Evolutionary conservation across 2,113 vertebrate genomes (phyloP), one percentile per base, ranked within the genome.

Genomic region (Serinus canaria): DNA sequence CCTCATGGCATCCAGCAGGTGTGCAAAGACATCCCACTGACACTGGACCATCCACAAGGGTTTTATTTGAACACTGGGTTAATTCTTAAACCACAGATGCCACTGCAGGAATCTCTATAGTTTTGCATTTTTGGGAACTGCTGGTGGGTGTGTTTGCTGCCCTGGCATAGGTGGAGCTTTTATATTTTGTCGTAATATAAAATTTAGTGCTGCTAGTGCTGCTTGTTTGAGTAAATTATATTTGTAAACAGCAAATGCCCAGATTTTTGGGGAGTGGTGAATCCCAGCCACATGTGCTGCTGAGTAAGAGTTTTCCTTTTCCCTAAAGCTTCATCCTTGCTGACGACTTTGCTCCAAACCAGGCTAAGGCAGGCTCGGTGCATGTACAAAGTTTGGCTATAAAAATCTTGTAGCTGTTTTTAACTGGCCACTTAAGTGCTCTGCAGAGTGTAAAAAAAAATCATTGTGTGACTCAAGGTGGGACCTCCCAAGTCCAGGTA

Each of bases 401-500:
- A 58, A 62, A 69, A 72, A 46, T 30, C 23, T n/a, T 49, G 10
- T 20, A 16, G 35, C 41, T 13, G 8, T 50, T 77, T 69, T 28
- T 2, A 24, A 50, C 20, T 56, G 43, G 21, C 23, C 15, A 2
- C 21, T 53, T 73, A 43, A 66, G 18, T 62, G 18, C 27, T 33
- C 5, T 53, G 4, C 3, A 7, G 13, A 11, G 13, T 18, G 37
- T 58, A 7, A 78, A 81, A 74, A 76, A 47, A 74, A 76, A 60
- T 0, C 1, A 20, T 1, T 0, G 3, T 11, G 37, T 68, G 67
- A 19, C 44, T 49, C 49, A 53, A 70, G 24, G 24, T 44, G 25
- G 13, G 20, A 68, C 21, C 6, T 62, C 28, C 16, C 14, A 52
- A 30, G n/a, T 39, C 44, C 33, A 64, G 15, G 31, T 9, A 10